Conservation (phyloP, 1,140 invertebrate species). For the Cyphomyrmex costatus region DNA sequence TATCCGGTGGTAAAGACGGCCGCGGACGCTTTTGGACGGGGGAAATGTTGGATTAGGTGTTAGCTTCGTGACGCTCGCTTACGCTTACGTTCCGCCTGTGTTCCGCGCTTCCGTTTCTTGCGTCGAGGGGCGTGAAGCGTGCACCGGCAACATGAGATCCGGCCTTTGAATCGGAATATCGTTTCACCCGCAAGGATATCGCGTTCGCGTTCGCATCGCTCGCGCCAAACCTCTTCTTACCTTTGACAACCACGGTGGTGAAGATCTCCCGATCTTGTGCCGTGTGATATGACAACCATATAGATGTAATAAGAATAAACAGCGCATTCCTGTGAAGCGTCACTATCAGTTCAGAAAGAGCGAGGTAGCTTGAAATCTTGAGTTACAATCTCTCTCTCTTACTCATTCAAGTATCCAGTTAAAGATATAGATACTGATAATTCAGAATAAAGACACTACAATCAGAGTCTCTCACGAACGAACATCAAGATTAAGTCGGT, state of each 20-base stretch:
- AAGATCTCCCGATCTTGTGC: not conserved
- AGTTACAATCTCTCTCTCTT: too few relatives aligned
- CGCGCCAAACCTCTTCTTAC: not conserved
- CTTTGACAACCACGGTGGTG: not conserved
- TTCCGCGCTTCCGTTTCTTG: conserved; percentile 66
- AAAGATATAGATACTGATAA: too few relatives aligned
- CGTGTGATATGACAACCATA: too few relatives aligned
- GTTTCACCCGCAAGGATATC: conserved; percentile 65
- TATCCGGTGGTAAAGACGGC: conserved; percentile 68
- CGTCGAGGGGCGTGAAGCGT: not conserved
- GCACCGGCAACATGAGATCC: conserved; percentile 55
- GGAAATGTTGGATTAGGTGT: conserved; percentile 67
- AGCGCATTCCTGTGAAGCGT: too few relatives aligned
- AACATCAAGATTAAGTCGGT: too few relatives aligned
- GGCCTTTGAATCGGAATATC: conserved; percentile 65
- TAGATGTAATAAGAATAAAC: too few relatives aligned
- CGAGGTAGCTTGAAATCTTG: too few relatives aligned
- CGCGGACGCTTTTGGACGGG: conserved; percentile 52
- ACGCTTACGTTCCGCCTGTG: conserved; percentile 24
- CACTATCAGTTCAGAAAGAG: too few relatives aligned
- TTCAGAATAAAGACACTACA: too few relatives aligned
- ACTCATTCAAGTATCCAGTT: too few relatives aligned
- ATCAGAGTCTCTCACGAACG: too few relatives aligned
- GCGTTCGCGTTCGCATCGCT: conserved; percentile 36
- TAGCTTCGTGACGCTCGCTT: conserved; percentile 58